Percentiles rank a stretch among this genome's conserved stretches.
phyloP scores from a whole-genome alignment of 2,113 vertebrate species.

The Asarcornis scutulata region DNA sequence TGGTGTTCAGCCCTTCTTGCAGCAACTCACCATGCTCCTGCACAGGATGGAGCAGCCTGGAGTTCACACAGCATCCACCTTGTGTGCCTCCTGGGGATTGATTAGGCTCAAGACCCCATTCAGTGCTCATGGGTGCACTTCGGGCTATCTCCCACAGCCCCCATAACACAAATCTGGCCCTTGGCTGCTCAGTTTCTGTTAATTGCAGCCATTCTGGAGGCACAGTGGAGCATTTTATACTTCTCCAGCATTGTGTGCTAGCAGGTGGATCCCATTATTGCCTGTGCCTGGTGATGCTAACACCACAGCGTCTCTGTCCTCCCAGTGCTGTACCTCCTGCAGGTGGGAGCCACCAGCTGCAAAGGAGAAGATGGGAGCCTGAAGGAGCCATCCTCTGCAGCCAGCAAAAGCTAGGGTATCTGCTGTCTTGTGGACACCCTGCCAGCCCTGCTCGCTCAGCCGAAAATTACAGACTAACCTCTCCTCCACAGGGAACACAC shows the following conservation, averaged over 20 bases:
- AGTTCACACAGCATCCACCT: neutral
- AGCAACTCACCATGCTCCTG: rapidly evolving
- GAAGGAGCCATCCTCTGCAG: neutral
- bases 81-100: neutral
- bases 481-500: neutral
- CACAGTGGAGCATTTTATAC: neutral
- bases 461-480: neutral
- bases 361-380: neutral
- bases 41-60: neutral
- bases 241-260: neutral
- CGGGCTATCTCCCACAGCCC: neutral
- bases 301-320: neutral
- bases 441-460: neutral
- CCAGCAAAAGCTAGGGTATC: neutral
- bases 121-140: neutral
- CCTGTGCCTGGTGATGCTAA: neutral
- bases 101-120: neutral
- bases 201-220: constrained; percentile 48
- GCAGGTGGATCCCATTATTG: constrained; percentile 61
- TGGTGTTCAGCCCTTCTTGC: neutral
- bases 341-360: neutral
- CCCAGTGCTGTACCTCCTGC: neutral
- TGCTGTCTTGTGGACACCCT: neutral
- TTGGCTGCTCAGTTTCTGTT: neutral
- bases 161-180: neutral